phyloP scores from a whole-genome alignment of 2,113 vertebrate species.

The Oreochromis niloticus region DNA sequence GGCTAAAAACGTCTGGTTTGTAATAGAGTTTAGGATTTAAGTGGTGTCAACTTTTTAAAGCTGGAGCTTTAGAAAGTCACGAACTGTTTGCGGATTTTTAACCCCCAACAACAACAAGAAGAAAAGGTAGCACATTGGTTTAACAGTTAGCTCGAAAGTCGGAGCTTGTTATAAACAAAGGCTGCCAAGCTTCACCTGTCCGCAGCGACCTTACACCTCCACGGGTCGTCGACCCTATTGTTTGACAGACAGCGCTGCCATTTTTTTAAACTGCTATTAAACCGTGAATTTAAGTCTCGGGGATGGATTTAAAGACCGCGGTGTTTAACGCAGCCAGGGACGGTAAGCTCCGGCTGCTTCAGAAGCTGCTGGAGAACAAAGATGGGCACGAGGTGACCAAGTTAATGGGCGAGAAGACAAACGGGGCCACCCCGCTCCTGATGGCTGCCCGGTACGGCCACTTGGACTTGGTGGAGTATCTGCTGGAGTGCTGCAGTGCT shows the following conservation, averaged over 20 bases:
- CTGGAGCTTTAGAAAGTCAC: not conserved
- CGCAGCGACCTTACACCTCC: not conserved
- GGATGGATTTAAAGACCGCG: constrained; percentile 97
- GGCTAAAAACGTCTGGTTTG: not conserved
- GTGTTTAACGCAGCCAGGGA: constrained; percentile 97
- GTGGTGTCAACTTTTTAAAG: not conserved
- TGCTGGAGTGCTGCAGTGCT: constrained; percentile 90
- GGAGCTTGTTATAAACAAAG: constrained; percentile 63
- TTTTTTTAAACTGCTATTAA: not conserved
- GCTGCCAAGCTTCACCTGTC: not conserved
- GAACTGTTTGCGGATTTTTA: not conserved
- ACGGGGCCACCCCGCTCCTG: constrained; percentile 91
- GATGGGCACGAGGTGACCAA: constrained; percentile 84
- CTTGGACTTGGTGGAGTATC: constrained; percentile 93
- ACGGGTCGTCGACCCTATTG: not conserved
- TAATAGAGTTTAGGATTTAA: not conserved
- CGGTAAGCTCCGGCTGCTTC: constrained; percentile 92
- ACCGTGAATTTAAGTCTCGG: not conserved
- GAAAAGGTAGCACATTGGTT: not conserved
- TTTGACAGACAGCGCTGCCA: not conserved
- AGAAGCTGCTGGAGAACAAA: constrained; percentile 92
- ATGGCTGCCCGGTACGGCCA: constrained; percentile 97
- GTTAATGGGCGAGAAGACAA: constrained; percentile 90
- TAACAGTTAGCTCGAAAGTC: not conserved
- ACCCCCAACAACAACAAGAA: not conserved